Conservation (phyloP, 2,888 invertebrate genomes). For the Pegoplata infirma region DNA sequence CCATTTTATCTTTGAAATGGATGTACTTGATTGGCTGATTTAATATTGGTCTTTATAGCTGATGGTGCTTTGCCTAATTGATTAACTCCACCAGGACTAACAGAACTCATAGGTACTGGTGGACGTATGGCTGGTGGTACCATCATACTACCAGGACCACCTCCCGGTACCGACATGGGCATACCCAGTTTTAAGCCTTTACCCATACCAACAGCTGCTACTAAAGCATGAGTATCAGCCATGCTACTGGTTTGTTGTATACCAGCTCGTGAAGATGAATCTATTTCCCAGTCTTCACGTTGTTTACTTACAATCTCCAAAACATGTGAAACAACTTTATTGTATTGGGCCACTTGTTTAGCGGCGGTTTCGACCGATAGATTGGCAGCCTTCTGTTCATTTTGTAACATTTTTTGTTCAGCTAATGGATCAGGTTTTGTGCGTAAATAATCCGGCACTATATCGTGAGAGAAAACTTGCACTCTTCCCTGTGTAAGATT, state of each 20-base stretch:
- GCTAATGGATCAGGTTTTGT: slow-evolving; percentile 97
- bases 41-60: slow-evolving; percentile 94
- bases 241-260: slow-evolving; percentile 81
- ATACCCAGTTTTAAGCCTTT: slow-evolving; percentile 85
- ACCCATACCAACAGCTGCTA: slow-evolving; percentile 93
- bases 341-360: slow-evolving; percentile 96
- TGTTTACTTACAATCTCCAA: slow-evolving; percentile 94
- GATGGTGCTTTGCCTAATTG: slow-evolving; percentile 91
- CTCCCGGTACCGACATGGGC: slow-evolving; percentile 79
- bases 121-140: slow-evolving; percentile 81
- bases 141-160: slow-evolving; percentile 79
- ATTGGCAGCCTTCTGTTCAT: slow-evolving; percentile 85
- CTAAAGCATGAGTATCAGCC: slow-evolving; percentile 91
- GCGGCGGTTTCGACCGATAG: slow-evolving; percentile 78
- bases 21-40: slow-evolving; percentile 92
- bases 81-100: slow-evolving; percentile 80
- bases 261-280: slow-evolving; percentile 86
- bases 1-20: slow-evolving; percentile 80
- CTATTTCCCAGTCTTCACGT: slow-evolving; percentile 96
- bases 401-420: slow-evolving; percentile 90
- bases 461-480: slow-evolving; percentile 94
- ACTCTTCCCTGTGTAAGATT: slow-evolving; percentile 93
- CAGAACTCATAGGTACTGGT: slow-evolving; percentile 81
- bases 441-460: slow-evolving; percentile 95
- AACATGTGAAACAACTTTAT: slow-evolving; percentile 94